Percentiles rank a stretch among this genome's conserved stretches.
These are phyloP conservation scores for Papilio dardanus DNA, from an alignment of 1,140 invertebrate genomes.

Conservation along the genomic window DNA sequence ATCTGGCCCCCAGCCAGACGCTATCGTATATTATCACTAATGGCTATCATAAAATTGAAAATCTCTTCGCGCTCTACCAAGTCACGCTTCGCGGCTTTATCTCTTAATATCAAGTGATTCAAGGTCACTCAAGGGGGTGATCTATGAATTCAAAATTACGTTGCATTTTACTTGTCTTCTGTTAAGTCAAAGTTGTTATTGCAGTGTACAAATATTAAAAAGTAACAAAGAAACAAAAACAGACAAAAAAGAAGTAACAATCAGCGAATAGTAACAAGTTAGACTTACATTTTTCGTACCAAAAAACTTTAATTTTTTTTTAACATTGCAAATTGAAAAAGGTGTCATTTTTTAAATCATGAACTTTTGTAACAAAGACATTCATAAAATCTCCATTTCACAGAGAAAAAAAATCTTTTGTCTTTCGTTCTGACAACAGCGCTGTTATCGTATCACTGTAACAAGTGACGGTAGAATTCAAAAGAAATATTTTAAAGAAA, in stretches of 20 bases:
- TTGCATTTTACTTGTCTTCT: background rate
- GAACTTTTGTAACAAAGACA: constrained; percentile 13
- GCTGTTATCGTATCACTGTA: constrained; percentile 29
- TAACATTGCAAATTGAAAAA: background rate
- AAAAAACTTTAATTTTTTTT: background rate
- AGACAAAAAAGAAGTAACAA: too few species aligned
- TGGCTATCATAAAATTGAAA: constrained; percentile 37
- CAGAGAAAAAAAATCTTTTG: constrained; percentile 20
- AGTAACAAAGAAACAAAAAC: background rate
- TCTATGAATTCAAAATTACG: background rate
- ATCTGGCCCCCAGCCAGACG: constrained; percentile 35
- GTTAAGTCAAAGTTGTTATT: background rate
- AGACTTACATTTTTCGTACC: background rate
- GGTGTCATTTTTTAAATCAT: background rate
- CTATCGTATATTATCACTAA: constrained; percentile 38
- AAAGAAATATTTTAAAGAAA: constrained; percentile 30
- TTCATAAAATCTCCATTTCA: background rate
- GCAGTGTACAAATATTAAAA: background rate
- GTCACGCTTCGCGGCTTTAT: constrained; percentile 33
- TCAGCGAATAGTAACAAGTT: too few species aligned
- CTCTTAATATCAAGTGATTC: constrained; percentile 32
- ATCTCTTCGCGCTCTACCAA: constrained; percentile 35
- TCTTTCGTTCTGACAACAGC: constrained; percentile 10
- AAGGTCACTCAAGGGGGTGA: constrained; percentile 21
- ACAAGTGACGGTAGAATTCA: constrained; percentile 34